Conservation (phyloP, 2,797 vertebrate genomes). For the Ammospiza maritima region DNA sequence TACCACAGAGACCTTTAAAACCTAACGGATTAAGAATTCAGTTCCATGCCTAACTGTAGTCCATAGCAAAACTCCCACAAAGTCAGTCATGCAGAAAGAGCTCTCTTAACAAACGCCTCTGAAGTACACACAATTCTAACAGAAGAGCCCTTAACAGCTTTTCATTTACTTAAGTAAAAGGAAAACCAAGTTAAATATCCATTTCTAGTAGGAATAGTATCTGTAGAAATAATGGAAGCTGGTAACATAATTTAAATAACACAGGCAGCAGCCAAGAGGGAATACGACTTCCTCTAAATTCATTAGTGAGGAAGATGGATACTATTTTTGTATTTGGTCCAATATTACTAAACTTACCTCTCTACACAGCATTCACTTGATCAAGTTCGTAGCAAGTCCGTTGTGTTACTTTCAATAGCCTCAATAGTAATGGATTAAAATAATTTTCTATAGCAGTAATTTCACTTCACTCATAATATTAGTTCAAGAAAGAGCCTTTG, state of each 20-base stretch:
- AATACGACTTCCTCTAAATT: not conserved
- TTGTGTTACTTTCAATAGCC: not conserved
- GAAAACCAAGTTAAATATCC: not conserved
- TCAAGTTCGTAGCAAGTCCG: not conserved
- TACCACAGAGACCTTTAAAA: not conserved
- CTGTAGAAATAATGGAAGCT: not conserved
- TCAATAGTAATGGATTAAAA: not conserved
- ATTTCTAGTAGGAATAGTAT: not conserved
- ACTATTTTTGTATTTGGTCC: not conserved
- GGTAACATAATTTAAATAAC: constrained; percentile 20
- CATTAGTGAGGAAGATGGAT: not conserved
- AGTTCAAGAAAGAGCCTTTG: not conserved
- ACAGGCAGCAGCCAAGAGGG: not conserved
- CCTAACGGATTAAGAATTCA: not conserved
- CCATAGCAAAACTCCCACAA: not conserved
- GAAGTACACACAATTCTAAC: not conserved
- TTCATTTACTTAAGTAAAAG: not conserved
- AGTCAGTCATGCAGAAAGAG: not conserved
- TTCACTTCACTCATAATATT: not conserved
- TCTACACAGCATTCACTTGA: constrained; percentile 11
- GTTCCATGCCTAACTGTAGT: not conserved
- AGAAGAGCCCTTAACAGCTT: not conserved
- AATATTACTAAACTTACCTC: not conserved
- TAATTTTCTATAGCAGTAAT: not conserved
- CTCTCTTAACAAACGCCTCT: not conserved